These are phyloP conservation scores for Cryptotermes secundus DNA, from an alignment of 1,140 invertebrate genomes.

Conservation along the genomic window DNA sequence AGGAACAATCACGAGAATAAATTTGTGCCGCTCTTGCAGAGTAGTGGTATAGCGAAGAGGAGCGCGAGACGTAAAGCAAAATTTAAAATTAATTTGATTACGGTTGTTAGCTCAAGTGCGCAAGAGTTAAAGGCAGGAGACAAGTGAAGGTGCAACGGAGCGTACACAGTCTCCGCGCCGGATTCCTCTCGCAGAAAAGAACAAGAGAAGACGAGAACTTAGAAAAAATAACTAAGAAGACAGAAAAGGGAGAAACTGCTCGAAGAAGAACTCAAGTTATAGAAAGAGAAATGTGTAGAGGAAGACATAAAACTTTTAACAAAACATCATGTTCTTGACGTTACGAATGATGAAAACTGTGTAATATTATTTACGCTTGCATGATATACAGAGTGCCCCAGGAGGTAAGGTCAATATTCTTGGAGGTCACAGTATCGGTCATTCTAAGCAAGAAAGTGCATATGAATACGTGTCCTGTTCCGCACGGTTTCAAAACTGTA, in stretches of 20 bases:
- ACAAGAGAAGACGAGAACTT: not conserved
- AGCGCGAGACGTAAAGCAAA: constrained; percentile 21
- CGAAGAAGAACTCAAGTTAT: not conserved
- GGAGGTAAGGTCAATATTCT: too few species aligned
- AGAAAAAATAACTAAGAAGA: not conserved
- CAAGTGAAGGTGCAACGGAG: constrained; percentile 30
- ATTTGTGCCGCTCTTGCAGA: not conserved
- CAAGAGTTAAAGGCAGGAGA: constrained; percentile 29
- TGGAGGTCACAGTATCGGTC: too few species aligned
- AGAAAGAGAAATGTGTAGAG: not conserved
- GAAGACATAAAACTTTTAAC: not conserved
- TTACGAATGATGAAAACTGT: not conserved
- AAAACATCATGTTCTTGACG: not conserved
- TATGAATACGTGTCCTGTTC: too few species aligned
- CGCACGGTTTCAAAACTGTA: too few species aligned
- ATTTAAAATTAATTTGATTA: constrained; percentile 35
- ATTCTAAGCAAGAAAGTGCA: too few species aligned
- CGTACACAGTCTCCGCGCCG: constrained; percentile 10
- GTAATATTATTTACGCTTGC: not conserved
- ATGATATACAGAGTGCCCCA: not conserved
- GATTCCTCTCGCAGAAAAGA: constrained; percentile 26
- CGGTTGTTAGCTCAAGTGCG: constrained; percentile 33
- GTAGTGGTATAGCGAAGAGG: not conserved
- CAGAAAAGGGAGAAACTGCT: not conserved
- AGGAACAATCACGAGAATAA: too few species aligned